Percentiles rank a stretch among this genome's conserved stretches.
Conservation (phyloP, 2,797 vertebrate species). For the Tolypeutes matacus region DNA sequence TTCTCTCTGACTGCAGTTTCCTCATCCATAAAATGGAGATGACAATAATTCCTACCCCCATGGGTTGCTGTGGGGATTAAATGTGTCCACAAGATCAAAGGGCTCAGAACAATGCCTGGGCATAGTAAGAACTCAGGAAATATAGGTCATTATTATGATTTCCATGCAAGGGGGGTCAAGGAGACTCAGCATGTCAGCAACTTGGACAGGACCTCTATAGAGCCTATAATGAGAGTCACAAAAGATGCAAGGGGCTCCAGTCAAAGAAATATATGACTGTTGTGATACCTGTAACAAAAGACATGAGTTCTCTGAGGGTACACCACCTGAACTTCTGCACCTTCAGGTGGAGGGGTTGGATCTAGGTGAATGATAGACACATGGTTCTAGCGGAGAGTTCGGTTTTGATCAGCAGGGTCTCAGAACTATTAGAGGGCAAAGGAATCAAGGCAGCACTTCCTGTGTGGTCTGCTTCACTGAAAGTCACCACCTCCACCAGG, state of each 20-base stretch:
- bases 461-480: background rate
- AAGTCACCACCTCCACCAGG: background rate
- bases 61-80: background rate
- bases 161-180: background rate
- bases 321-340: background rate
- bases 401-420: background rate
- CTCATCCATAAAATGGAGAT: background rate
- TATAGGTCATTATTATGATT: background rate
- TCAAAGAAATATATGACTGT: background rate
- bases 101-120: background rate
- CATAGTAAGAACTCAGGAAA: background rate
- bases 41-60: background rate
- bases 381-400: background rate
- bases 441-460: background rate
- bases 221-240: background rate
- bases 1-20: background rate
- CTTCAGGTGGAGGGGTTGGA: background rate
- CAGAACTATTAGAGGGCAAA: background rate
- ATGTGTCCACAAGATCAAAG: background rate
- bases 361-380: background rate
- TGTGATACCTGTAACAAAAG: accelerated
- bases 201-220: background rate
- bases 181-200: background rate
- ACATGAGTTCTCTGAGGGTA: background rate
- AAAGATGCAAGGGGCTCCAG: background rate